phyloP scores from a whole-genome alignment of 2,888 invertebrate genomes.

The Andrena minutula region DNA sequence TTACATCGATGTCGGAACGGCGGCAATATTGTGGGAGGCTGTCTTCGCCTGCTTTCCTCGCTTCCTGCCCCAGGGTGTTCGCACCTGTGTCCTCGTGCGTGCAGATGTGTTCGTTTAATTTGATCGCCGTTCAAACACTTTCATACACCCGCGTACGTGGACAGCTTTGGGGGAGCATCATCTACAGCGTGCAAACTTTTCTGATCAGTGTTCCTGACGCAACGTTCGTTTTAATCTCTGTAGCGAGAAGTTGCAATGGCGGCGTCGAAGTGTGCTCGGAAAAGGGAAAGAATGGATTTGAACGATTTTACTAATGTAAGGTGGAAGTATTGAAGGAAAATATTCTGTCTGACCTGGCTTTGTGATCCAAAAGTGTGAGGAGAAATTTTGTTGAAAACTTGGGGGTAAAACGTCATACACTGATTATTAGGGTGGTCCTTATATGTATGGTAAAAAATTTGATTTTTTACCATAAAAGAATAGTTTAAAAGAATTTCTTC shows the following conservation, averaged over 20 bases:
- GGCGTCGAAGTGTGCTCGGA: background rate
- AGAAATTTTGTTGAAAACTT: no score
- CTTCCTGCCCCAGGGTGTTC: background rate
- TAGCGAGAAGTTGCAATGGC: slow-evolving; percentile 7
- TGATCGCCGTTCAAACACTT: background rate
- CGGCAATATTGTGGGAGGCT: slow-evolving; percentile 26
- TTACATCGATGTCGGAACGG: slow-evolving; percentile 33
- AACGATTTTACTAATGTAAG: slow-evolving; percentile 9
- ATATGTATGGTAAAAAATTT: no score
- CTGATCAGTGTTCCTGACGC: background rate
- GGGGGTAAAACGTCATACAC: no score
- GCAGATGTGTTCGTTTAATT: slow-evolving; percentile 7
- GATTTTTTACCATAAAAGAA: no score
- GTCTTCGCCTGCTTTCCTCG: background rate
- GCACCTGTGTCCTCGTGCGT: background rate
- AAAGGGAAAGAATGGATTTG: background rate
- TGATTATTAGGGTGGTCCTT: no score
- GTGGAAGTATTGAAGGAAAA: background rate
- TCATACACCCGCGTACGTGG: background rate
- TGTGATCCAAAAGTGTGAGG: no score
- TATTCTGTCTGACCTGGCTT: no score
- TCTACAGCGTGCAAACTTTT: slow-evolving; percentile 5
- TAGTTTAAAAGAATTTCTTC: no score
- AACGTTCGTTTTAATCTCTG: background rate
- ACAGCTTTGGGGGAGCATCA: background rate